A percentile compares a stretch with the other conserved stretches of the same genome.
Evolutionary conservation across 2,888 invertebrate genomes (phyloP).

Genomic region (Fragum fragum): DNA sequence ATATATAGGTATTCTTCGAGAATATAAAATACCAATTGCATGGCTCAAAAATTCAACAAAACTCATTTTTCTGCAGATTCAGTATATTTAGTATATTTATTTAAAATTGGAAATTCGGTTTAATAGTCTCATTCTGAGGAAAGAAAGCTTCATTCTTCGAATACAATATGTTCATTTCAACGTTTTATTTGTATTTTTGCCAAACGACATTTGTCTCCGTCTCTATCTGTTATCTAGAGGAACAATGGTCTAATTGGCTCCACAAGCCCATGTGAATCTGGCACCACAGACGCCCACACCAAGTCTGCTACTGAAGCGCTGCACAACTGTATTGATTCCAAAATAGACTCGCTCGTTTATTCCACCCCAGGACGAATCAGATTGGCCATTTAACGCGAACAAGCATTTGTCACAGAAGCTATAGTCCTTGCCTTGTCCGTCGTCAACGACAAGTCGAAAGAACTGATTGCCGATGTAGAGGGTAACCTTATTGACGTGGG

Average conservation of each 20-base stretch:
- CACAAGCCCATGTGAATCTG: neutral
- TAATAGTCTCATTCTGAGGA: neutral
- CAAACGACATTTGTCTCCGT: neutral
- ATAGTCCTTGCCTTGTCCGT: neutral
- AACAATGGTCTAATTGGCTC: neutral
- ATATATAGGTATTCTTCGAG: no score
- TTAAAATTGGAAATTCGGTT: no score
- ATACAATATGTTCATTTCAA: neutral
- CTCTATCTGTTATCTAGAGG: neutral
- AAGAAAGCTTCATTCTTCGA: no score
- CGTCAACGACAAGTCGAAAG: neutral
- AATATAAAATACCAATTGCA: no score
- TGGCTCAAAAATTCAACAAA: no score
- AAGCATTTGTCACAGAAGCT: neutral
- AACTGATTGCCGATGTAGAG: neutral
- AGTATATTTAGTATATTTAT: no score
- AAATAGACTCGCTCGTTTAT: neutral
- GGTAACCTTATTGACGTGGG: neutral
- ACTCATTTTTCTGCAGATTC: no score
- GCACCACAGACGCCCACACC: neutral
- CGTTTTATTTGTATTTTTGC: neutral
- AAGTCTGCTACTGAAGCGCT: neutral
- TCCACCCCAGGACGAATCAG: neutral
- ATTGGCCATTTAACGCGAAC: conserved; percentile 14
- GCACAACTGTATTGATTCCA: neutral